These are phyloP conservation scores for Heloderma charlesbogerti DNA, from an alignment of 2,113 vertebrate genomes.

Conservation along the genomic window DNA sequence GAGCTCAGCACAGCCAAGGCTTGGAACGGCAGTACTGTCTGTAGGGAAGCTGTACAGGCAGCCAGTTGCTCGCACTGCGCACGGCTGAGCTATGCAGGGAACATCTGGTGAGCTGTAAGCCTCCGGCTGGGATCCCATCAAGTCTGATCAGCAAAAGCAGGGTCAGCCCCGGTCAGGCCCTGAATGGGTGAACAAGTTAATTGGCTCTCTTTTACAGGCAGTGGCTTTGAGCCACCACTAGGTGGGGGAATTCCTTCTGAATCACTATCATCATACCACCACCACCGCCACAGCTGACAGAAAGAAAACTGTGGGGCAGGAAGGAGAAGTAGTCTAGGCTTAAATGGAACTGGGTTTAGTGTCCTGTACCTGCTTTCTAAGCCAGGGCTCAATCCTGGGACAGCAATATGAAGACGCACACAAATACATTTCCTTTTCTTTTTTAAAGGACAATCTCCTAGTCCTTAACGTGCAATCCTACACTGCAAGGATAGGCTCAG, in stretches of 20 bases:
- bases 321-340: not conserved
- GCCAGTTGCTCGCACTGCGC: not conserved
- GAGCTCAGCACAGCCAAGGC: not conserved
- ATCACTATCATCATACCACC: not conserved
- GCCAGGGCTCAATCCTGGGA: not conserved
- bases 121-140: not conserved
- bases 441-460: not conserved
- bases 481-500: not conserved
- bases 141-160: not conserved
- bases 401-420: not conserved
- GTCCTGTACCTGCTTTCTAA: not conserved
- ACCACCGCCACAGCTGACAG: not conserved
- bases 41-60: not conserved
- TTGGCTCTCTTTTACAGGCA: not conserved
- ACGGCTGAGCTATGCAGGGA: not conserved
- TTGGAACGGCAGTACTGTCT: not conserved
- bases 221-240: not conserved
- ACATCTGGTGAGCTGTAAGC: slow-evolving; percentile 4
- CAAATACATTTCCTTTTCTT: not conserved
- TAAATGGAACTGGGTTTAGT: not conserved
- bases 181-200: not conserved
- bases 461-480: not conserved
- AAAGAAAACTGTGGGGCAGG: not conserved
- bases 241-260: not conserved
- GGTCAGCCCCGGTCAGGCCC: not conserved